Evolutionary conservation across 2,113 vertebrate species (phyloP).

Genomic region (Alectura lathami): DNA sequence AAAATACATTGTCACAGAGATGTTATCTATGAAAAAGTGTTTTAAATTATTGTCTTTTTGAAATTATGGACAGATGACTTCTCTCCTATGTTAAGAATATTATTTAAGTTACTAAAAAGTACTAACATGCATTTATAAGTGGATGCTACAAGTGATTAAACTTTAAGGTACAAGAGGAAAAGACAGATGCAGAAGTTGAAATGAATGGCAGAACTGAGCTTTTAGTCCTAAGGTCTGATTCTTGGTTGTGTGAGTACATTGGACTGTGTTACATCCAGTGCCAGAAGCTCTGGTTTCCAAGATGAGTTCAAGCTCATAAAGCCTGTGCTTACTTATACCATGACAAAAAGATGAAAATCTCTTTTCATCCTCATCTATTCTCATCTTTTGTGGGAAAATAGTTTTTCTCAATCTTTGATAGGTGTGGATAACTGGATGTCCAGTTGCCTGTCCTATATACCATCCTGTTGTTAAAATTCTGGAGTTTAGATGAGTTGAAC

Average conservation of each 20-base stretch:
- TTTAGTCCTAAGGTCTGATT: not conserved
- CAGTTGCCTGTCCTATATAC: not conserved
- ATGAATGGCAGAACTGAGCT: not conserved
- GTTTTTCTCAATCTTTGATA: not conserved
- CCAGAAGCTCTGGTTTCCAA: not conserved
- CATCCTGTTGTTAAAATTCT: not conserved
- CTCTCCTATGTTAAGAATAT: not conserved
- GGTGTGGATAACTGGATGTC: not conserved
- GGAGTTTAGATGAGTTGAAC: not conserved
- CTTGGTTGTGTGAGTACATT: not conserved
- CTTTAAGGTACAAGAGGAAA: not conserved
- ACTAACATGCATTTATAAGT: not conserved
- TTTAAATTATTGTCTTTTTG: not conserved
- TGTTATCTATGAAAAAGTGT: not conserved
- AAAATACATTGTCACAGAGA: not conserved
- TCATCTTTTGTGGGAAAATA: not conserved
- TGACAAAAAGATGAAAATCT: not conserved
- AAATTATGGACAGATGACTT: not conserved
- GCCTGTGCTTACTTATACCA: not conserved
- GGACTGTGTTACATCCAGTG: not conserved
- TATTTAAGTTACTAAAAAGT: not conserved
- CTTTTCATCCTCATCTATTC: not conserved
- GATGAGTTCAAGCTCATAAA: not conserved
- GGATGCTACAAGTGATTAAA: not conserved
- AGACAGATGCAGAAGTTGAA: not conserved